Conservation (phyloP, 1,140 invertebrate species). For the Thaumatotibia leucotreta region DNA sequence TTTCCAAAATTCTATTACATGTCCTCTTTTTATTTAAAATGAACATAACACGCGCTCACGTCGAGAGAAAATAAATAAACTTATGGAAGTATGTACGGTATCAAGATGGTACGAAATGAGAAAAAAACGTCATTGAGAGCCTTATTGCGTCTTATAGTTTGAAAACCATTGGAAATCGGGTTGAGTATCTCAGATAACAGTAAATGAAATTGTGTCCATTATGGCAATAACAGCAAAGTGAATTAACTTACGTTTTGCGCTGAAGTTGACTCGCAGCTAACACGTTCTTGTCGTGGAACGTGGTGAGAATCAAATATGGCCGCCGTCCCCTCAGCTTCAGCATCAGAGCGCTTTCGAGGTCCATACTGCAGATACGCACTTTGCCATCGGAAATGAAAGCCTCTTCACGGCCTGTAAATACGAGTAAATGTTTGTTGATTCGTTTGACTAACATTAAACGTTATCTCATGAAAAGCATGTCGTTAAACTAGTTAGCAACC, state of each 20-base stretch:
- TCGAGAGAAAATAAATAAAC: too few species aligned
- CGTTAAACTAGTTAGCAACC: too few species aligned
- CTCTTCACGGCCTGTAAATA: conserved; percentile 53
- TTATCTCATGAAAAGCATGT: too few species aligned
- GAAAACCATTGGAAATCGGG: too few species aligned
- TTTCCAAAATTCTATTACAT: too few species aligned
- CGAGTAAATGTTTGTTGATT: background rate
- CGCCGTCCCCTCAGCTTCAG: conserved; percentile 51
- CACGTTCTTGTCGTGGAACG: conserved; percentile 32
- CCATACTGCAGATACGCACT: conserved; percentile 55
- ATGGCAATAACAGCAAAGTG: background rate
- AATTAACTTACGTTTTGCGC: conserved; percentile 38
- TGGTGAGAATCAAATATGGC: conserved; percentile 54
- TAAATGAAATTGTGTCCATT: background rate
- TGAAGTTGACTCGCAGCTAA: conserved; percentile 35
- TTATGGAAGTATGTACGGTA: too few species aligned
- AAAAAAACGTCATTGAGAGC: too few species aligned
- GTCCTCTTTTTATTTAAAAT: too few species aligned
- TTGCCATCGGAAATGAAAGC: conserved; percentile 52
- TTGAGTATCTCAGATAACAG: too few species aligned
- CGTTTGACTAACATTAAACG: background rate
- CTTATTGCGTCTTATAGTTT: too few species aligned
- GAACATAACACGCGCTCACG: too few species aligned
- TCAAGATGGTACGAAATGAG: too few species aligned
- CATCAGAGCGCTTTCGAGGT: conserved; percentile 57